These are phyloP conservation scores for Zoanthus gigantus DNA, from an alignment of 92 coral and sea anemone species.

Conservation along the genomic window DNA sequence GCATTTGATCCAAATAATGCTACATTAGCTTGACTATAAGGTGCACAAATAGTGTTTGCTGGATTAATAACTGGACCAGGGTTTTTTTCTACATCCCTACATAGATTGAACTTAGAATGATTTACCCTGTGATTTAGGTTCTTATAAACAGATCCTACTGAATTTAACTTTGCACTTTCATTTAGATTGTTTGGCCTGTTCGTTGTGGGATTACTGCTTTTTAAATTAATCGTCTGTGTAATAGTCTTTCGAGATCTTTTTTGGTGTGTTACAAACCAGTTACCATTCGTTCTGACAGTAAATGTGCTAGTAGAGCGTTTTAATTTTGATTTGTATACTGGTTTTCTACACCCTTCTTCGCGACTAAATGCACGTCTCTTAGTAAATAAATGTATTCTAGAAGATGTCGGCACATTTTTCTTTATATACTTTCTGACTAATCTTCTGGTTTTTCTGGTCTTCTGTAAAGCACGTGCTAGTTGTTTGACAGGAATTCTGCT, in stretches of 20 bases:
- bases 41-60: slow-evolving; percentile 59
- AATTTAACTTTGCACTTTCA: slow-evolving; percentile 35
- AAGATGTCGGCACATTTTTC: slow-evolving; percentile 36
- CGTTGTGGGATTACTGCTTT: slow-evolving; percentile 33
- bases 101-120: slow-evolving; percentile 38
- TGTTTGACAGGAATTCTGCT: slow-evolving; percentile 40
- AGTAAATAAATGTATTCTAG: slow-evolving; percentile 34
- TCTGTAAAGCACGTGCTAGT: slow-evolving; percentile 41
- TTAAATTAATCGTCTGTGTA: slow-evolving; percentile 31
- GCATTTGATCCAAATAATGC: slow-evolving; percentile 67
- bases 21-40: slow-evolving; percentile 67
- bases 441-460: slow-evolving; percentile 40
- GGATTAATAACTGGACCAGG: slow-evolving; percentile 57
- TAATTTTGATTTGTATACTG: slow-evolving; percentile 34
- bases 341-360: slow-evolving; percentile 35
- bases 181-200: slow-evolving; percentile 32
- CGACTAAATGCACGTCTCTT: slow-evolving; percentile 37
- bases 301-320: slow-evolving; percentile 36
- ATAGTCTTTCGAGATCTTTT: slow-evolving; percentile 35
- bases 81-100: slow-evolving; percentile 49
- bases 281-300: slow-evolving; percentile 36
- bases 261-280: slow-evolving; percentile 35
- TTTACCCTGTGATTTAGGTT: slow-evolving; percentile 50
- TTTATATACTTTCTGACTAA: slow-evolving; percentile 34
- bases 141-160: slow-evolving; percentile 46